Evolutionary conservation across 2,797 vertebrate species (phyloP).

Genomic region (Adelosebastes latens): DNA sequence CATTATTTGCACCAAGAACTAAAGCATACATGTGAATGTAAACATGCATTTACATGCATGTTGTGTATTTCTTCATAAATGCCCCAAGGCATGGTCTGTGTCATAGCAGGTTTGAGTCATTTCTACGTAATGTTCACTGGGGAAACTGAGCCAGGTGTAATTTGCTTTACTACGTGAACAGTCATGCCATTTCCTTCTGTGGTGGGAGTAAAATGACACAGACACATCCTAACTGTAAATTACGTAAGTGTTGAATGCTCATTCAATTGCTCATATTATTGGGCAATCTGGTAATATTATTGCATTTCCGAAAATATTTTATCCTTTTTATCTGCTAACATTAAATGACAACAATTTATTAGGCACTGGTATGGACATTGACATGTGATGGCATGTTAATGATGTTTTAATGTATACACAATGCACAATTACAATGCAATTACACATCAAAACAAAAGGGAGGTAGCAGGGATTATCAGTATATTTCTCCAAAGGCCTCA

Average conservation of each 20-base stretch:
- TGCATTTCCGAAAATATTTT: background rate
- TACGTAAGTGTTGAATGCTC: background rate
- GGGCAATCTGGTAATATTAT: background rate
- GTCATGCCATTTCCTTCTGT: background rate
- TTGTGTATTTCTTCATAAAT: no score
- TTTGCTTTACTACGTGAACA: background rate
- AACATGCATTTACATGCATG: no score
- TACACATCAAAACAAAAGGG: no score
- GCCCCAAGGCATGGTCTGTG: no score
- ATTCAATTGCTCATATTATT: no score
- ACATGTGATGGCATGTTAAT: background rate
- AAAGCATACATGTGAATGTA: no score
- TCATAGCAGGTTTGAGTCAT: background rate
- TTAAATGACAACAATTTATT: background rate
- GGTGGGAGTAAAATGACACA: background rate
- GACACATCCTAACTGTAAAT: background rate
- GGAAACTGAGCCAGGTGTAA: background rate
- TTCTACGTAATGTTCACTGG: background rate
- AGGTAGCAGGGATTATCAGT: no score
- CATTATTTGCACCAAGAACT: no score
- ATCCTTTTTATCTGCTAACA: background rate
- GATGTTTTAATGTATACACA: no score
- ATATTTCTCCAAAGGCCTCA: no score
- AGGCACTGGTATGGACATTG: background rate
- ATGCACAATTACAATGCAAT: no score